Evolutionary conservation across 2,888 invertebrate species (phyloP).

Genomic region (Apoderus coryli): DNA sequence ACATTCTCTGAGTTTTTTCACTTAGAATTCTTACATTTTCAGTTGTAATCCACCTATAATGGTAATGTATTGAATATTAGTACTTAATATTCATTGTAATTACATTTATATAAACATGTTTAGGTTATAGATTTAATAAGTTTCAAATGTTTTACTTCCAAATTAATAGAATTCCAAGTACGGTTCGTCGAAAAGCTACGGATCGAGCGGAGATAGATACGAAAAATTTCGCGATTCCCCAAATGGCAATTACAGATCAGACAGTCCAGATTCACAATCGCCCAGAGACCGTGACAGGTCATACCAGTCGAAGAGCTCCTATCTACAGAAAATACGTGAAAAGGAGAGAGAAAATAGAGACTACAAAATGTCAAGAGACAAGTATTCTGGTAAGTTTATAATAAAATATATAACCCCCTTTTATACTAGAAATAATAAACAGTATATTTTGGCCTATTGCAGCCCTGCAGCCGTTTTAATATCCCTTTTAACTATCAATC

Average conservation of each 20-base stretch:
- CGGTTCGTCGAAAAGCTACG: slow-evolving; percentile 51
- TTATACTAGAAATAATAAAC: no score
- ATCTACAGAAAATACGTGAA: slow-evolving; percentile 51
- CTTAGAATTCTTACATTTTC: no score
- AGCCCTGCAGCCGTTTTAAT: no score
- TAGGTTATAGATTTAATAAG: no score
- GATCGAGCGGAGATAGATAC: slow-evolving; percentile 37
- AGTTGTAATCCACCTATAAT: slow-evolving; percentile 4
- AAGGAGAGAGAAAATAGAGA: slow-evolving; percentile 85
- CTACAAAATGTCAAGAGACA: slow-evolving; percentile 76
- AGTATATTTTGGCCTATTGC: no score
- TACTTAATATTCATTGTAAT: no score
- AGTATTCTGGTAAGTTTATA: slow-evolving; percentile 74
- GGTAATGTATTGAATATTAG: no score
- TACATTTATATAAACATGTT: no score
- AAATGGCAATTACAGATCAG: slow-evolving; percentile 47
- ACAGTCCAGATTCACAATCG: slow-evolving; percentile 61
- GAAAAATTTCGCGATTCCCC: slow-evolving; percentile 54
- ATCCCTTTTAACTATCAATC: no score
- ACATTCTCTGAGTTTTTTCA: no score
- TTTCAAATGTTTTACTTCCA: no score
- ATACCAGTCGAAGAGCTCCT: slow-evolving; percentile 49
- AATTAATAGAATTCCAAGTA: slow-evolving; percentile 69
- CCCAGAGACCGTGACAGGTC: slow-evolving; percentile 51
- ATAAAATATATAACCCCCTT: no score